Percentiles rank a stretch among this genome's conserved stretches.
These are phyloP conservation scores for Halcyon smyrnensis DNA, from an alignment of 2,797 vertebrate species.

Conservation along the genomic window DNA sequence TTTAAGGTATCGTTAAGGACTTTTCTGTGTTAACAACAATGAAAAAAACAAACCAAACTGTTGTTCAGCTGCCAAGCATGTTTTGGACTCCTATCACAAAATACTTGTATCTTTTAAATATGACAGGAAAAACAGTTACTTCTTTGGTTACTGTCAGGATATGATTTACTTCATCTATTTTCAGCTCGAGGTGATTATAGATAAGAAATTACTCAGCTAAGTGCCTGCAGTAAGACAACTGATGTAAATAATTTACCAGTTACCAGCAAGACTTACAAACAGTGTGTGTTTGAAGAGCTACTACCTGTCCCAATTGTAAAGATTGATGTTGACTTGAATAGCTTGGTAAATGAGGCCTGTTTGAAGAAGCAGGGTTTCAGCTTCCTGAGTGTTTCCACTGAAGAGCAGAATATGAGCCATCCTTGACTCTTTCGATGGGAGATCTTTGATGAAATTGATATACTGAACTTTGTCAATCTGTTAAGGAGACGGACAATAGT, in stretches of 20 bases:
- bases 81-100: background rate
- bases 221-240: background rate
- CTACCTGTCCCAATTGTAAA: conserved; percentile 98
- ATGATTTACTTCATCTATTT: background rate
- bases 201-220: background rate
- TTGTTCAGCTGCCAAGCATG: background rate
- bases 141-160: background rate
- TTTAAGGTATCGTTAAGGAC: background rate
- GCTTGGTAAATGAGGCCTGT: conserved; percentile 92
- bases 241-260: background rate
- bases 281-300: background rate
- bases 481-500: background rate
- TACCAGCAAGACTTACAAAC: background rate
- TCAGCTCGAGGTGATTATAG: background rate
- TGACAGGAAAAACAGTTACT: background rate
- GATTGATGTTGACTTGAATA: conserved; percentile 91
- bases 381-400: conserved; percentile 91
- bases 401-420: conserved; percentile 92
- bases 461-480: conserved; percentile 94
- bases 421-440: conserved; percentile 93
- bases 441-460: conserved; percentile 91
- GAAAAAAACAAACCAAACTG: background rate
- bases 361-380: conserved; percentile 91
- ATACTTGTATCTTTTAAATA: background rate
- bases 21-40: background rate